Conservation (phyloP, 2,797 vertebrate genomes). For the Falco berigora region DNA sequence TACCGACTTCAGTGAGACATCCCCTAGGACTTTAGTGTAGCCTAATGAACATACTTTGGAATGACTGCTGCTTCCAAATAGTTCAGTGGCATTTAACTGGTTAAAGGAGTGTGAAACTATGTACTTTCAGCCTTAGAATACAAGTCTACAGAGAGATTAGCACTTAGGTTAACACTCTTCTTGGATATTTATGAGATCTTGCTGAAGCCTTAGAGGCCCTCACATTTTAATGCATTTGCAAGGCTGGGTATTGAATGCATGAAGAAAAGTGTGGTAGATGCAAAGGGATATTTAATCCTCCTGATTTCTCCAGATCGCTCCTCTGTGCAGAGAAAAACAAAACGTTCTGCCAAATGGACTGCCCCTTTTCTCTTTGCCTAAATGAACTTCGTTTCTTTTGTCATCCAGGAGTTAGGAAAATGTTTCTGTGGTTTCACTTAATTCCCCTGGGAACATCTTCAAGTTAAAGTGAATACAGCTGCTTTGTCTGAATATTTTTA, state of each 20-base stretch:
- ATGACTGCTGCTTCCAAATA: not conserved
- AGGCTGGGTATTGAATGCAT: not conserved
- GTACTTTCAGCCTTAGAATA: not conserved
- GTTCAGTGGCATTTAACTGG: not conserved
- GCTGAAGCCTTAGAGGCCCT: not conserved
- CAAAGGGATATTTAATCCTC: not conserved
- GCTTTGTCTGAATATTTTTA: not conserved
- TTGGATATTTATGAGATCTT: not conserved
- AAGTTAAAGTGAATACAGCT: not conserved
- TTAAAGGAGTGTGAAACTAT: not conserved
- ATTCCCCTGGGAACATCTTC: not conserved
- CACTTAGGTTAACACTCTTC: not conserved
- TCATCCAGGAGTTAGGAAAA: not conserved
- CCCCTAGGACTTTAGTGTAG: not conserved
- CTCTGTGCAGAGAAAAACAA: not conserved
- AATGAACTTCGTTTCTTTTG: not conserved
- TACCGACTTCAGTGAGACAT: not conserved
- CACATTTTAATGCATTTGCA: not conserved
- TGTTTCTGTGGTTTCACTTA: not conserved
- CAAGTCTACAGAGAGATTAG: not conserved
- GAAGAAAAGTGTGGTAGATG: not conserved
- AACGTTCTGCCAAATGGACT: not conserved
- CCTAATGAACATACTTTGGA: not conserved
- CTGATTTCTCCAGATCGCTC: not conserved
- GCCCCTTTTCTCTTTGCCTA: not conserved